Conservation (phyloP, 53 echinoderm and acorn worm species). For the Echinometra lucunter region DNA sequence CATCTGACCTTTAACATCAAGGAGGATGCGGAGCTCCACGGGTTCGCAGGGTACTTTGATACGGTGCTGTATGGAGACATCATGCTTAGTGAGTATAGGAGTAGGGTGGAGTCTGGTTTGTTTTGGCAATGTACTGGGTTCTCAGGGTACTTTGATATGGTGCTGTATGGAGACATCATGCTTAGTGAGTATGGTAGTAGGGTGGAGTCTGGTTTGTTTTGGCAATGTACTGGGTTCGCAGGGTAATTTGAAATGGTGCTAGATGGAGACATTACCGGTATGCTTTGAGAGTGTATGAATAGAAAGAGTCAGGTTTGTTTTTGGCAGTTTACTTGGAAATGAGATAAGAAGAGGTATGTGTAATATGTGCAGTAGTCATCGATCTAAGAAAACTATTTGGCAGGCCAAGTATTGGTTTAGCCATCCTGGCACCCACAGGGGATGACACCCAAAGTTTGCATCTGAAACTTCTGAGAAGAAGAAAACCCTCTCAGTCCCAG, state of each 20-base stretch:
- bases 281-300: too few species aligned
- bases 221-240: constrained; percentile 66
- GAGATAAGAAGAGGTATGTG: too few species aligned
- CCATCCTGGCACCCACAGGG: too few species aligned
- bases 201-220: neutral
- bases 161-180: constrained; percentile 92
- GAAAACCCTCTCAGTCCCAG: too few species aligned
- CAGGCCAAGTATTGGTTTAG: too few species aligned
- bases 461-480: too few species aligned
- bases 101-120: neutral
- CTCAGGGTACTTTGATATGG: constrained; percentile 98
- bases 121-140: neutral
- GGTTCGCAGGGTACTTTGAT: constrained; percentile 99
- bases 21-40: constrained; percentile 89
- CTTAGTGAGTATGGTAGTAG: constrained; percentile 82
- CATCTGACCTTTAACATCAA: constrained; percentile 83
- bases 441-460: too few species aligned
- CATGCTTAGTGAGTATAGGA: constrained; percentile 86
- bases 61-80: constrained; percentile 95
- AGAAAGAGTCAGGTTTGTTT: too few species aligned
- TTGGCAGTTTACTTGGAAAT: too few species aligned
- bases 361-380: too few species aligned
- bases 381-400: too few species aligned
- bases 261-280: constrained; percentile 92
- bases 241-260: constrained; percentile 98